phyloP scores from a whole-genome alignment of 1,140 invertebrate species.

The Rhagoletis zephyria region DNA sequence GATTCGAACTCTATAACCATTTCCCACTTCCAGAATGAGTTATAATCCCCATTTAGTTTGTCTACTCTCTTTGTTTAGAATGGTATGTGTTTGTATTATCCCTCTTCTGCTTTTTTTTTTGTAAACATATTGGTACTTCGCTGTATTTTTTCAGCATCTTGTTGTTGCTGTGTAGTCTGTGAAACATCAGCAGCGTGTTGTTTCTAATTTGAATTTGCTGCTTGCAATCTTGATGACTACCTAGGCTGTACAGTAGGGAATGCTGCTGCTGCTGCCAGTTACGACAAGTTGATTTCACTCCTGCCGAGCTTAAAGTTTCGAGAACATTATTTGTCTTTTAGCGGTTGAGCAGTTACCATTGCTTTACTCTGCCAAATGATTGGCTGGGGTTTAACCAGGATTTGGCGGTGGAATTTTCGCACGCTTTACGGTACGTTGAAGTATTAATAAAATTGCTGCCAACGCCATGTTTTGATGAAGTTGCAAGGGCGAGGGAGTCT shows the following conservation, averaged over 20 bases:
- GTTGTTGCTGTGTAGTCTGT: neutral
- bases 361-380: neutral
- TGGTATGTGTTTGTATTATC: too few species aligned
- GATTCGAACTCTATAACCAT: too few species aligned
- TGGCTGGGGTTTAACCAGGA: conserved; percentile 15
- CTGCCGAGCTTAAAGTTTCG: neutral
- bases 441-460: neutral
- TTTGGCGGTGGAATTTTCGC: conserved; percentile 33
- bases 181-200: neutral
- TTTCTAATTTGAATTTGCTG: conserved; percentile 8
- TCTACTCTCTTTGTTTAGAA: neutral
- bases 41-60: neutral
- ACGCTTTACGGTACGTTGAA: conserved; percentile 13
- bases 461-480: too few species aligned
- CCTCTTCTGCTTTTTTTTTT: too few species aligned
- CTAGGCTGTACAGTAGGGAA: too few species aligned
- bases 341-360: conserved; percentile 4
- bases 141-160: neutral
- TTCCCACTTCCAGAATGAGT: too few species aligned
- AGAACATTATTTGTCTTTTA: conserved; percentile 9
- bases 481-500: neutral
- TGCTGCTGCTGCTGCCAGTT: neutral
- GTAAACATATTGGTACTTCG: too few species aligned
- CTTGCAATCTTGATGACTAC: neutral
- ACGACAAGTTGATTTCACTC: neutral